Conservation (phyloP, 2,888 invertebrate genomes). For the Hirtodrosophila trivittata region DNA sequence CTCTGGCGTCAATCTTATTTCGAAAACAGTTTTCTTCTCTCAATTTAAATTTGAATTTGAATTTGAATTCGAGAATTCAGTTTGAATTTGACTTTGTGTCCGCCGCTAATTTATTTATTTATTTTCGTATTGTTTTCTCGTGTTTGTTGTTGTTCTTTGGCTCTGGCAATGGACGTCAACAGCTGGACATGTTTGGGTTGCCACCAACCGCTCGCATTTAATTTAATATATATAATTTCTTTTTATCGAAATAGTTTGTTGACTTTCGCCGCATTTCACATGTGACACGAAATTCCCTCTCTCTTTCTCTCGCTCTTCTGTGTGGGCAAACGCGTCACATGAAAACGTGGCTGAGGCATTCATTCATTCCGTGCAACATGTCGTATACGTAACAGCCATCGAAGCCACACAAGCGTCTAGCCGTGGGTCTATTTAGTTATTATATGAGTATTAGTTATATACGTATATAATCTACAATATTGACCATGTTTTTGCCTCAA, state of each 20-base stretch:
- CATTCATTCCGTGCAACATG: constrained; percentile 30
- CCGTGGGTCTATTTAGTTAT: constrained; percentile 33
- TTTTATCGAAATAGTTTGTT: constrained; percentile 68
- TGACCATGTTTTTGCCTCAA: constrained; percentile 45
- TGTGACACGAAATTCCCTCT: constrained; percentile 35
- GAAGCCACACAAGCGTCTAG: constrained; percentile 48
- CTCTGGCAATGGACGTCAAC: constrained; percentile 64
- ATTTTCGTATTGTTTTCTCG: constrained; percentile 60
- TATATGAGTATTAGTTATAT: constrained; percentile 14
- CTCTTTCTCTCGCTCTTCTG: constrained; percentile 15
- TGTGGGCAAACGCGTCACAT: constrained; percentile 51
- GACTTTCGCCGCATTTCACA: constrained; percentile 52
- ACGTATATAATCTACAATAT: constrained; percentile 40
- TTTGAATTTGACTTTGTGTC: constrained; percentile 35
- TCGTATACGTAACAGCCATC: constrained; percentile 48
- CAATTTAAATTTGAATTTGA: constrained; percentile 19
- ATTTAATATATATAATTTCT: constrained; percentile 61
- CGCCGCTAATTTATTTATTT: constrained; percentile 68
- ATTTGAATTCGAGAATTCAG: constrained; percentile 37
- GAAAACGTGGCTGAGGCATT: constrained; percentile 8
- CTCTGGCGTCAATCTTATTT: constrained; percentile 71
- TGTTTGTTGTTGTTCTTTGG: constrained; percentile 23
- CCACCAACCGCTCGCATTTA: constrained; percentile 28
- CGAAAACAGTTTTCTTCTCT: not conserved
- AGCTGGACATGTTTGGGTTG: constrained; percentile 68